These are phyloP conservation scores for Nebria salina DNA, from an alignment of 2,888 invertebrate species.

Conservation along the genomic window DNA sequence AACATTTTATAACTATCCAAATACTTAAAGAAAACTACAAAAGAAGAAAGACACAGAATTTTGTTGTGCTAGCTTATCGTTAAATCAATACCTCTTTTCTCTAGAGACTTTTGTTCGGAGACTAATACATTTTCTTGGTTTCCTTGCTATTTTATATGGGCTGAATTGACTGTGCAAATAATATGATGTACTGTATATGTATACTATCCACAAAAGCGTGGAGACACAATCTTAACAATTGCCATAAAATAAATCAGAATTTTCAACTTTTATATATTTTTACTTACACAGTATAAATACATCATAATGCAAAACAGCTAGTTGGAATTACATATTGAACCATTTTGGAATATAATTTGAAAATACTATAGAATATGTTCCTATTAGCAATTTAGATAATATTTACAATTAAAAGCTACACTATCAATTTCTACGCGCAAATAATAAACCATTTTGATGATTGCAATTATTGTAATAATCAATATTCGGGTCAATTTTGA, in stretches of 20 bases:
- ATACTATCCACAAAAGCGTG: not conserved
- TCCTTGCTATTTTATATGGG: slow-evolving; percentile 9
- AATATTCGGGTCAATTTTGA: no score
- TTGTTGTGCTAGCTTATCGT: slow-evolving; percentile 30
- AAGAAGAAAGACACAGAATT: slow-evolving; percentile 20
- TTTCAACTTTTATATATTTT: not conserved
- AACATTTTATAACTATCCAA: not conserved
- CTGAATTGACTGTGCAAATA: not conserved
- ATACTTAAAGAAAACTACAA: not conserved
- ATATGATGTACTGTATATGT: not conserved
- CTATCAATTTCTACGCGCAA: no score
- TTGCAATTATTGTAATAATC: no score
- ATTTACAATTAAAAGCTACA: no score
- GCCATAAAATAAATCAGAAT: not conserved
- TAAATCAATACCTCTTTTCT: slow-evolving; percentile 41
- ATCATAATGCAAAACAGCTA: no score
- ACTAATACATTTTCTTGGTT: slow-evolving; percentile 42
- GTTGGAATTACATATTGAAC: no score
- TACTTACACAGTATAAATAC: no score
- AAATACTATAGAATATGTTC: no score
- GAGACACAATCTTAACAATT: not conserved
- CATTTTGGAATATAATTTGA: no score
- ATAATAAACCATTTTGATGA: no score
- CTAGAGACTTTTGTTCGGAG: slow-evolving; percentile 38
- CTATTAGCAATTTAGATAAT: no score